phyloP scores from a whole-genome alignment of 2,888 invertebrate species.

The Mystacides longicornis region DNA sequence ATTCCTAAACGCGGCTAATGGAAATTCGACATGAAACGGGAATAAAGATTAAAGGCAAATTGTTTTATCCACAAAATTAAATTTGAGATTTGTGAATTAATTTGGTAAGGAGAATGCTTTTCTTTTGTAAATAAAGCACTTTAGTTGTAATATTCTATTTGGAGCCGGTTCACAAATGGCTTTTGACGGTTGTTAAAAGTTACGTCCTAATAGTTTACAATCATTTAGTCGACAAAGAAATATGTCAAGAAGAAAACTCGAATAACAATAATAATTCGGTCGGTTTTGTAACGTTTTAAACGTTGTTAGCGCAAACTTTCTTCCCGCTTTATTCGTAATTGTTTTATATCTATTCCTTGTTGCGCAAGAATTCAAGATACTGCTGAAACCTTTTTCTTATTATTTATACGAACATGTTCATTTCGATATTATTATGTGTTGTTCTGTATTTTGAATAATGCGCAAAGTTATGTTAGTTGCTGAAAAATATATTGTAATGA shows the following conservation, averaged over 20 bases:
- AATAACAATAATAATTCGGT: no score
- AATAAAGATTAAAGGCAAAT: conserved; percentile 7
- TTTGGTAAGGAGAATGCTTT: not conserved
- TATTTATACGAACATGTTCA: no score
- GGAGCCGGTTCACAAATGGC: not conserved
- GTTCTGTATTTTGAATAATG: no score
- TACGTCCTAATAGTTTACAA: not conserved
- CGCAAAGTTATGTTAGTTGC: no score
- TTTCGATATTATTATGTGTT: no score
- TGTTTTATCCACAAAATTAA: conserved; percentile 12
- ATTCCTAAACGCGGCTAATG: conserved; percentile 7
- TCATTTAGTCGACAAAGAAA: conserved; percentile 1
- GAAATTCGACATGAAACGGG: conserved; percentile 10
- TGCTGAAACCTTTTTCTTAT: no score
- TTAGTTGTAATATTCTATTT: conserved; percentile 3
- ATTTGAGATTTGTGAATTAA: conserved; percentile 4
- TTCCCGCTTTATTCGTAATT: no score
- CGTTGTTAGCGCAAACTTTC: no score
- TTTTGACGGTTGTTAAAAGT: conserved; percentile 1
- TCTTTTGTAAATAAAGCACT: not conserved
- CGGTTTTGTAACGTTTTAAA: no score
- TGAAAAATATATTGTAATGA: no score
- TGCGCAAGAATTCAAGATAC: no score
- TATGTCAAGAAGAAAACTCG: not conserved
- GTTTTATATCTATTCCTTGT: no score